These are phyloP conservation scores for Abscondita cerata DNA, from an alignment of 2,888 invertebrate genomes.

Conservation along the genomic window DNA sequence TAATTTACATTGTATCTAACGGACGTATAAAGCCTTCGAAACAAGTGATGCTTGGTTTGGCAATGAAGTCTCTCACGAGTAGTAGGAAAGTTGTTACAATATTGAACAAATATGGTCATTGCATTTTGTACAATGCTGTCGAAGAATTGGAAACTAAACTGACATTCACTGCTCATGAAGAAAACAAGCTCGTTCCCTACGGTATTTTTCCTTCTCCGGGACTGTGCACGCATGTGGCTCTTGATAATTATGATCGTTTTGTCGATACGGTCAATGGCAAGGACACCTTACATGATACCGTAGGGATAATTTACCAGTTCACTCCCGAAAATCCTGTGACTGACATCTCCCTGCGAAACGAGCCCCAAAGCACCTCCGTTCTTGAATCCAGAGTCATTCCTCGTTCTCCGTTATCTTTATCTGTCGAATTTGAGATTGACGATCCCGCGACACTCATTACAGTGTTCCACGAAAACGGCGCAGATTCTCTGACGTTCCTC, in stretches of 20 bases:
- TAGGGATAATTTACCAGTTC: background rate
- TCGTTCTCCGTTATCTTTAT: too few relatives aligned
- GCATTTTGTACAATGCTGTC: constrained; percentile 43
- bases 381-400: background rate
- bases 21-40: constrained; percentile 44
- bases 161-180: constrained; percentile 36
- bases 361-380: background rate
- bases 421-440: too few relatives aligned
- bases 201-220: background rate
- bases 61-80: constrained; percentile 45
- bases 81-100: constrained; percentile 43
- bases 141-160: constrained; percentile 48
- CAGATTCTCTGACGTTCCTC: background rate
- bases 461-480: background rate
- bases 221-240: background rate
- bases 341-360: too few relatives aligned
- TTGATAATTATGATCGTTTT: background rate
- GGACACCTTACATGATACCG: background rate
- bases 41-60: constrained; percentile 43
- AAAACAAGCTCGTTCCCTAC: constrained; percentile 36
- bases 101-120: constrained; percentile 47
- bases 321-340: background rate
- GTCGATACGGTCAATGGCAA: background rate
- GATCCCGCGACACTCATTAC: background rate
- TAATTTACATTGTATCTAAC: constrained; percentile 44